phyloP scores from a whole-genome alignment of 1,140 invertebrate genomes.

The Carposina sasakii region DNA sequence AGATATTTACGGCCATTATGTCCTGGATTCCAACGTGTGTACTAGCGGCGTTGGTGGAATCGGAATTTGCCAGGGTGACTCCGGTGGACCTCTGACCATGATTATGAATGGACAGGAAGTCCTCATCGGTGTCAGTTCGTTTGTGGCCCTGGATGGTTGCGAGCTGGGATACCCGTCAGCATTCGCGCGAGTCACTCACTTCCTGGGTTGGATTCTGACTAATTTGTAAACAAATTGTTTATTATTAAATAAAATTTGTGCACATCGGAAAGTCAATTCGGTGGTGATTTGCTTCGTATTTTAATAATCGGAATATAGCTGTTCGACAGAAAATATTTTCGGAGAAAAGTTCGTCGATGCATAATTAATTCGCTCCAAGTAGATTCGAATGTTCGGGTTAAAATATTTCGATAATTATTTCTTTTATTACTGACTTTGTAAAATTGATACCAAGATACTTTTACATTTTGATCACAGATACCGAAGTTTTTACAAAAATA shows the following conservation, averaged over 20 bases:
- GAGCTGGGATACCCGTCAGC: slow-evolving; percentile 40
- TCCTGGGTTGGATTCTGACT: slow-evolving; percentile 31
- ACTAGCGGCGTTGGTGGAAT: slow-evolving; percentile 40
- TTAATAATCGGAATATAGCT: too few relatives aligned
- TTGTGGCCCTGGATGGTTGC: slow-evolving; percentile 38
- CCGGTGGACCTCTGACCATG: slow-evolving; percentile 40
- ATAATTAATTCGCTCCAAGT: too few relatives aligned
- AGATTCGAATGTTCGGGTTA: too few relatives aligned
- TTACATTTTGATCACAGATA: too few relatives aligned
- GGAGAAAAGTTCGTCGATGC: too few relatives aligned
- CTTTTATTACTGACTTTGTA: too few relatives aligned
- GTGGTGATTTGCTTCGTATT: too few relatives aligned
- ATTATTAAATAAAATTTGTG: background rate
- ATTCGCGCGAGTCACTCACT: slow-evolving; percentile 37
- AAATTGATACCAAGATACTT: too few relatives aligned
- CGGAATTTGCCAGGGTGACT: slow-evolving; percentile 51
- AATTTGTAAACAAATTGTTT: slow-evolving; percentile 22
- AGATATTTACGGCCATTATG: slow-evolving; percentile 23
- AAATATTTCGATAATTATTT: too few relatives aligned
- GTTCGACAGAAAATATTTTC: too few relatives aligned
- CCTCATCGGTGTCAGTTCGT: slow-evolving; percentile 45
- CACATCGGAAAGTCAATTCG: too few relatives aligned
- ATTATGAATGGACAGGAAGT: slow-evolving; percentile 26
- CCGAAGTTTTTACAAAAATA: too few relatives aligned
- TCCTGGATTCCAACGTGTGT: slow-evolving; percentile 46